These are phyloP conservation scores for Scalopus aquaticus DNA, from an alignment of 2,113 vertebrate species.

Conservation along the genomic window DNA sequence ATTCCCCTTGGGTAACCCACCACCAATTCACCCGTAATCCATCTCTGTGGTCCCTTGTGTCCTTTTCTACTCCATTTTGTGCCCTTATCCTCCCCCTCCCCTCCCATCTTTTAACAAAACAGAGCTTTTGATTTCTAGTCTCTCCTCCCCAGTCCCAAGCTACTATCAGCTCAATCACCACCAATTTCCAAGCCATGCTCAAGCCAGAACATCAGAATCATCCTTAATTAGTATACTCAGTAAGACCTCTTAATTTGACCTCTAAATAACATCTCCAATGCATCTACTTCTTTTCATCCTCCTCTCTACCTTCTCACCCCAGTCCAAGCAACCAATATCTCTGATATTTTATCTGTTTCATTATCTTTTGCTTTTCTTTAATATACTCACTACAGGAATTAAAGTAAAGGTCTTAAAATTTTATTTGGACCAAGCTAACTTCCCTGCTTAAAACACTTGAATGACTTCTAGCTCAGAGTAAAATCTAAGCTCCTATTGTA, in stretches of 20 bases:
- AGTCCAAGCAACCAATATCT: background rate
- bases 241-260: background rate
- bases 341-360: background rate
- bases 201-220: background rate
- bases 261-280: background rate
- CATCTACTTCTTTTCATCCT: background rate
- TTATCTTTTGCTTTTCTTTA: background rate
- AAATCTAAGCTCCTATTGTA: background rate
- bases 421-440: background rate
- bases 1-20: too few relatives aligned
- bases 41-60: too few relatives aligned
- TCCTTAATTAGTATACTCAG: background rate
- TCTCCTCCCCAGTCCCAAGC: background rate
- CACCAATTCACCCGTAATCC: too few relatives aligned
- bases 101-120: background rate
- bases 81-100: too few relatives aligned
- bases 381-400: background rate
- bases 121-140: background rate
- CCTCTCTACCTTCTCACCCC: background rate
- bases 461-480: background rate
- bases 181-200: background rate
- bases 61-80: too few relatives aligned
- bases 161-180: background rate
- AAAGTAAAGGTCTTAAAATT: background rate
- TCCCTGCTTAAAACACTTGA: background rate